Base-by-base conservation (phyloP, 2,888 invertebrate species). In the Heliothis peltigera region DNA sequence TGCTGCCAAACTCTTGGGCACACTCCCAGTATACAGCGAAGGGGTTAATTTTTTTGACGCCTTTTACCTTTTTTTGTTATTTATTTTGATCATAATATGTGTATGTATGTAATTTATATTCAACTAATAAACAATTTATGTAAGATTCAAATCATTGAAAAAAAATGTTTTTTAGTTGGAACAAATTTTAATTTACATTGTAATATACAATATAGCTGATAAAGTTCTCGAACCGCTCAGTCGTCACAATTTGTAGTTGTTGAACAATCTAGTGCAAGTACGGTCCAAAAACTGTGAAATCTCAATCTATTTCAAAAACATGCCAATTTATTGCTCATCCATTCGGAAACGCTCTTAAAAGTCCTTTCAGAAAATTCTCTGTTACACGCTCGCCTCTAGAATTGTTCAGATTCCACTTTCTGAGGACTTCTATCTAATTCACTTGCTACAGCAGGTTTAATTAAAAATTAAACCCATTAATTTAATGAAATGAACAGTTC, bases 391-490 rank as follows among this genome's bases (percentile, higher is more conserved):
- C 21, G 19, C n/a, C 15, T 52, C 46, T 7, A n/a, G 17, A 28
- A 70, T 53, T 42, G 25, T 56, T 64, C 47, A 52, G 58, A 76
- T 76, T 79, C 76, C 60, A 56, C 15, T 75, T 56, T 19, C 44
- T 18, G 8, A 52, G 64, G 60, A 77, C 65, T 63, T 57, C 42
- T 52, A 52, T 68, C 49, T 72, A 77, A 76, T 72, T 72, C 59
- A 53, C 47, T 57, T 43, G 56, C 39, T 53, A 66, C 62, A 48
- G 56, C 39, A 43, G 55, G 64, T 63, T 80, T 74, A 80, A 80
- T 77, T 78, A 65, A 75, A 75, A 65, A 78, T 78, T 59, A 78
- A 69, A 64, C 25, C 78, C 64, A 77, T 73, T 67, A 66, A 72
- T 62, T 62, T 57, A 64, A 78, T 57, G 46, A 61, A 74, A 69